These are phyloP conservation scores for Passerina amoena DNA, from an alignment of 2,113 vertebrate species.

Conservation along the genomic window DNA sequence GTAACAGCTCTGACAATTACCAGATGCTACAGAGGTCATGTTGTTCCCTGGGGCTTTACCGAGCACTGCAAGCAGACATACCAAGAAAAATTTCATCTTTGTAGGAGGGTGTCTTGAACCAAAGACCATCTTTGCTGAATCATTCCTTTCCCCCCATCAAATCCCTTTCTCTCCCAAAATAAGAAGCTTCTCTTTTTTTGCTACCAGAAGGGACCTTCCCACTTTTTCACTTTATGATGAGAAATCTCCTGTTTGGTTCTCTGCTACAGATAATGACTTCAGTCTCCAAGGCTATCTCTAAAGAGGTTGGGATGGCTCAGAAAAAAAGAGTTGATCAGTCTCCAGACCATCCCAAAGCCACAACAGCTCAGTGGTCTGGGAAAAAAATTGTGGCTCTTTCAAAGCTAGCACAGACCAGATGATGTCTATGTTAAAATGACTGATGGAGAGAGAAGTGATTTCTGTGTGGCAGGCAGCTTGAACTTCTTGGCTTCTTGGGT, in stretches of 20 bases:
- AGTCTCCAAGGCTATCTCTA: background rate
- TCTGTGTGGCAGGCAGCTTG: background rate
- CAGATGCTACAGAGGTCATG: background rate
- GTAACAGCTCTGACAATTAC: background rate
- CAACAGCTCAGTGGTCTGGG: background rate
- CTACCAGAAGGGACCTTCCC: background rate
- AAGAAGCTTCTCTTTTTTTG: background rate
- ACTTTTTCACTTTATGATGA: background rate
- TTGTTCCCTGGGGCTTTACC: background rate
- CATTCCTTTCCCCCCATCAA: background rate
- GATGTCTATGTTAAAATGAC: background rate
- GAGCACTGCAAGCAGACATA: background rate
- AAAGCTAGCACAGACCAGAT: background rate
- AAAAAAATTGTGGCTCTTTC: slow-evolving; percentile 11
- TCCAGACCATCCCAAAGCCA: background rate
- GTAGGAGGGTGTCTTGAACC: background rate
- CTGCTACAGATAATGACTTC: background rate
- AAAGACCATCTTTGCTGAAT: background rate
- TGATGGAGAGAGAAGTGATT: background rate
- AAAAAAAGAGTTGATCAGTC: background rate
- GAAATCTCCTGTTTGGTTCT: background rate
- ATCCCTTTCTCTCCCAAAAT: background rate
- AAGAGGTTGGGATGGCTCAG: background rate
- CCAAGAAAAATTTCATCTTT: background rate
- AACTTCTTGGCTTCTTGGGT: background rate